Base-by-base conservation (phyloP, 2,797 vertebrate genomes). In the Mionectes olivaceus region DNA sequence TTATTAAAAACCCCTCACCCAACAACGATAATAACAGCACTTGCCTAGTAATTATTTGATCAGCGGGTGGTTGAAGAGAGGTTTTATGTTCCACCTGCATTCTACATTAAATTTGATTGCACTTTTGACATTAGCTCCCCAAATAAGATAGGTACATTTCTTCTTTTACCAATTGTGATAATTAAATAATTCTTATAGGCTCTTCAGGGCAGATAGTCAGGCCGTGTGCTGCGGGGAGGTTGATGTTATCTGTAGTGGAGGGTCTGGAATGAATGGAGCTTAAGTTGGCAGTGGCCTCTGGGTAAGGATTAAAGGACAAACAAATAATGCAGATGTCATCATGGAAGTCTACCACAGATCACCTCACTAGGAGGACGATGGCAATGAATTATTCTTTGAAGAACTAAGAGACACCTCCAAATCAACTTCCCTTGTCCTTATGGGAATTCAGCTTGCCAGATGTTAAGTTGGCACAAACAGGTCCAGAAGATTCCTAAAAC, bases 31-130 rank as follows among this genome's bases (percentile, higher is more conserved):
- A 94, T 90, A 94, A 87, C 70, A 90, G n/a, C 69, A 92, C 77
- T 97, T 93, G 27, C 27, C 1, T 87, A 77, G 57, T 81, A 95
- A 94, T 97, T 95, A 90, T 83, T 81, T 87, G 64, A 86, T 95
- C 89, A 78, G 90, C 95, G 33, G 81, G 71, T 87, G 63, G 52
- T 74, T 95, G 50, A 95, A 92, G 61, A 96, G 92, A 86, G 56
- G 63, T 94, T 94, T 93, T 87, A 89, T 89, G 35, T 88, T 93
- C 90, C 67, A 95, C 64, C 79, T 96, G 83, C 2, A 1, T 95
- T 96, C n/a, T 82, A 25, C 21, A 85, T 96, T 93, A 91, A 92
- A 95, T 87, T 94, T 95, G 87, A 94, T 94, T 94, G 71, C 49
- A 89, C 44, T 87, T 87, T 90, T 94, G 92, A 93, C 79, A 83